phyloP scores from a whole-genome alignment of 2,113 vertebrate species.

The Cyprinodon variegatus region DNA sequence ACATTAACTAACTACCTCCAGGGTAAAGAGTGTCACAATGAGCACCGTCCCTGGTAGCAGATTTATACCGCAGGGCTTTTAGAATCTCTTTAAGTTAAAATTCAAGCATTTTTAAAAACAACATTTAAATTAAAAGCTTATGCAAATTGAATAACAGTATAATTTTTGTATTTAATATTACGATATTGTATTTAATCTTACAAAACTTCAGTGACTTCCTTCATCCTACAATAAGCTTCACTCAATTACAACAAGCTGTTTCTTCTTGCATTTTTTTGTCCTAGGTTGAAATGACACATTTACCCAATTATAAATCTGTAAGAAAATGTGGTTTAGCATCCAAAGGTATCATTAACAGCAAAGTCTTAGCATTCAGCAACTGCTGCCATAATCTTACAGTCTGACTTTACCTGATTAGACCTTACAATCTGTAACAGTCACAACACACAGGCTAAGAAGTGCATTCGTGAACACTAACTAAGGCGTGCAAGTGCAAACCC shows the following conservation, averaged over 20 bases:
- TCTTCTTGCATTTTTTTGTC: background rate
- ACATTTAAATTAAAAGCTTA: too few species aligned
- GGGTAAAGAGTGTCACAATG: background rate
- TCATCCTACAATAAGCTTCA: background rate
- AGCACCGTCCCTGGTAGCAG: background rate
- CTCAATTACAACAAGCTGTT: too few species aligned
- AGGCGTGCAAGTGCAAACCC: background rate
- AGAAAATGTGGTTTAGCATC: background rate
- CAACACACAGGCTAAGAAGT: background rate
- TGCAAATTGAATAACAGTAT: too few species aligned
- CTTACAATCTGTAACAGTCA: conserved; percentile 5
- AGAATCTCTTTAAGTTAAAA: background rate
- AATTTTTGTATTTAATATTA: too few species aligned
- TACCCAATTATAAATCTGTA: background rate
- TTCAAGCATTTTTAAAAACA: background rate
- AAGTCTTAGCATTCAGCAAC: background rate
- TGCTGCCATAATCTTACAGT: background rate
- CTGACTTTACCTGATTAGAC: background rate
- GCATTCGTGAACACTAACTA: background rate
- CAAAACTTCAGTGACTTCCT: background rate
- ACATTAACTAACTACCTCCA: background rate
- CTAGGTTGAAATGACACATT: background rate
- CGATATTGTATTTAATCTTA: background rate
- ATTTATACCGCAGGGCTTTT: too few species aligned
- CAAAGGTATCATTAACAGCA: background rate